These are phyloP conservation scores for Dorcus hopei DNA, from an alignment of 2,888 invertebrate genomes.

Conservation along the genomic window DNA sequence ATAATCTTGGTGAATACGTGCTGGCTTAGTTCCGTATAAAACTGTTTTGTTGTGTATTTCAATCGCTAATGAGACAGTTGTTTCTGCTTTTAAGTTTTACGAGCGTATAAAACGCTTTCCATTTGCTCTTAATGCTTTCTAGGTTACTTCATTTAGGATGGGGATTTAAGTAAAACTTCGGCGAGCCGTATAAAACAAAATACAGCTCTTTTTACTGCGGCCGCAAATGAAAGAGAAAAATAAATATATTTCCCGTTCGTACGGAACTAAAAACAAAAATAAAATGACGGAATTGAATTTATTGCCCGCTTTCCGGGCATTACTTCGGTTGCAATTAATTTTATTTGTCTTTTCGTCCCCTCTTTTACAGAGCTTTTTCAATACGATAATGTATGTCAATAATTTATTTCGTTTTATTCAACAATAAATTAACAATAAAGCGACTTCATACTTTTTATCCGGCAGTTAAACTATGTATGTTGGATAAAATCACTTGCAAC, in stretches of 20 bases:
- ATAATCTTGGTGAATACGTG: neutral
- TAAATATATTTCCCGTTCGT: neutral
- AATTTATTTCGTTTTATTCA: too few species aligned
- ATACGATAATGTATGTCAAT: too few species aligned
- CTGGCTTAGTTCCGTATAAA: neutral
- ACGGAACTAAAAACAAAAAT: neutral
- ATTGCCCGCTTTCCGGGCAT: neutral
- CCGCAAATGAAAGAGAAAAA: neutral
- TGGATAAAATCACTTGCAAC: too few species aligned
- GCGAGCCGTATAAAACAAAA: neutral
- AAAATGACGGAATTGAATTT: neutral
- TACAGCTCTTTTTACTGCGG: neutral
- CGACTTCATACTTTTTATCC: too few species aligned
- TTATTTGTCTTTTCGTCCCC: too few species aligned
- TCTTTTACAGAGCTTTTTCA: too few species aligned
- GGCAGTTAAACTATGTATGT: too few species aligned
- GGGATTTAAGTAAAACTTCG: neutral
- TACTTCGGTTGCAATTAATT: too few species aligned
- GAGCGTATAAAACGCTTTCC: constrained; percentile 21
- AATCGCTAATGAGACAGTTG: constrained; percentile 3
- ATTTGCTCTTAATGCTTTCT: constrained; percentile 3
- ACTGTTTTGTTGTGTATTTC: neutral
- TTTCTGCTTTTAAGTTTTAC: constrained; percentile 19
- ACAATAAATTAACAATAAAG: too few species aligned
- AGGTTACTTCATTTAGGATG: neutral